These are phyloP conservation scores for Dicyrtomina minuta DNA, from an alignment of 2,888 invertebrate species.

Conservation along the genomic window DNA sequence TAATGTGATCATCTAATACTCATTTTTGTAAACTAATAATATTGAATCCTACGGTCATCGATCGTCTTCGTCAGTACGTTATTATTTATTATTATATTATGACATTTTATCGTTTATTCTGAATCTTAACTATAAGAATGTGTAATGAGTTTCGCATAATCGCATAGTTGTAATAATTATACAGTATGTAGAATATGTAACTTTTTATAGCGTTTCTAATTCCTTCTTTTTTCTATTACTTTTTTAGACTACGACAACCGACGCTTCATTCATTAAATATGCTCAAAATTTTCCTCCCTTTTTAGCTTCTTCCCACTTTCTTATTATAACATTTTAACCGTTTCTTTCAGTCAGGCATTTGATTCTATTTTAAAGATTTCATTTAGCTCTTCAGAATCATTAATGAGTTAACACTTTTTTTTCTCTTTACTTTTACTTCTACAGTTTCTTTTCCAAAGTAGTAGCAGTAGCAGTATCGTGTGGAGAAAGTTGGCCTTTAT, in stretches of 20 bases:
- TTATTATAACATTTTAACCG: neutral
- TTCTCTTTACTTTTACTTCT: too few relatives aligned
- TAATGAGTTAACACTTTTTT: too few relatives aligned
- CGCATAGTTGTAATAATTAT: too few relatives aligned
- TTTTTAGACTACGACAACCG: too few relatives aligned
- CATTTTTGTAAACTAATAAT: neutral
- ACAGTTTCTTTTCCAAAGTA: too few relatives aligned
- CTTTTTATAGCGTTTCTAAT: neutral
- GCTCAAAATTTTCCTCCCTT: neutral
- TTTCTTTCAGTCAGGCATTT: too few relatives aligned
- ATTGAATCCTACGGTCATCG: neutral
- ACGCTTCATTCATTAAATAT: too few relatives aligned
- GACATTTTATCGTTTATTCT: neutral
- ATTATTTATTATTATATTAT: neutral
- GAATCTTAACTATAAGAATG: neutral
- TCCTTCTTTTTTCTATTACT: neutral
- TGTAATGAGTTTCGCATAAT: neutral
- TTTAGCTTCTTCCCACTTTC: too few relatives aligned
- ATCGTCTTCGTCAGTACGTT: neutral
- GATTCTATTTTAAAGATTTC: conserved; percentile 2
- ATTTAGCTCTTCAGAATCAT: too few relatives aligned
- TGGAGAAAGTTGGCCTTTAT: too few relatives aligned
- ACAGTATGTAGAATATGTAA: neutral
- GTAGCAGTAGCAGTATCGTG: too few relatives aligned
- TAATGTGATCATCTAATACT: neutral